Evolutionary conservation across 2,797 vertebrate genomes (phyloP).

Genomic region (Dendrocincla fuliginosa): DNA sequence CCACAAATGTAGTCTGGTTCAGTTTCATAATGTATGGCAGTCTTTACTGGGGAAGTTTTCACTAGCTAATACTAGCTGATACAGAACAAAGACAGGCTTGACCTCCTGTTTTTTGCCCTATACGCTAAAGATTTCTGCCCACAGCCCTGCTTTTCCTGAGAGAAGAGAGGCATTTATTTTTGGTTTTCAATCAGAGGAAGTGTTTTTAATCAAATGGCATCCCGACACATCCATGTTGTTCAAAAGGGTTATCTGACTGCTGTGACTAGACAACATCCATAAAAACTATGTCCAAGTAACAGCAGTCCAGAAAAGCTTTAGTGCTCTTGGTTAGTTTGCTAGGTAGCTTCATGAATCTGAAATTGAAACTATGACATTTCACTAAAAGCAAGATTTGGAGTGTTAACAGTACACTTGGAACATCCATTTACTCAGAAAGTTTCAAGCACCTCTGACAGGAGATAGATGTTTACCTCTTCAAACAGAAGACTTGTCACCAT

Average conservation of each 20-base stretch:
- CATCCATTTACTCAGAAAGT: neutral
- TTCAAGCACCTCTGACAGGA: neutral
- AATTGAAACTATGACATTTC: neutral
- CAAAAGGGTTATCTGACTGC: neutral
- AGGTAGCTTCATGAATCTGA: neutral
- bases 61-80: neutral
- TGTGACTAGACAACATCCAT: neutral
- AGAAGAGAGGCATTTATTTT: neutral
- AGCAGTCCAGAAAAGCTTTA: neutral
- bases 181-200: neutral
- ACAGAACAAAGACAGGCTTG: neutral
- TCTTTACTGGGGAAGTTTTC: neutral
- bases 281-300: neutral
- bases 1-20: neutral
- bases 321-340: neutral
- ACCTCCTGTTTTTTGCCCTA: neutral
- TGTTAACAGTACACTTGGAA: accelerated
- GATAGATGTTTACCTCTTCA: neutral
- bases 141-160: neutral
- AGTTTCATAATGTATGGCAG: neutral
- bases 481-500: neutral
- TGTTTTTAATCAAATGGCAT: neutral
- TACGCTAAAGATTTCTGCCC: neutral
- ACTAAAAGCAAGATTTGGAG: neutral
- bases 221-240: neutral